Conservation (phyloP, 1,140 invertebrate species). For the Bombus turneri region DNA sequence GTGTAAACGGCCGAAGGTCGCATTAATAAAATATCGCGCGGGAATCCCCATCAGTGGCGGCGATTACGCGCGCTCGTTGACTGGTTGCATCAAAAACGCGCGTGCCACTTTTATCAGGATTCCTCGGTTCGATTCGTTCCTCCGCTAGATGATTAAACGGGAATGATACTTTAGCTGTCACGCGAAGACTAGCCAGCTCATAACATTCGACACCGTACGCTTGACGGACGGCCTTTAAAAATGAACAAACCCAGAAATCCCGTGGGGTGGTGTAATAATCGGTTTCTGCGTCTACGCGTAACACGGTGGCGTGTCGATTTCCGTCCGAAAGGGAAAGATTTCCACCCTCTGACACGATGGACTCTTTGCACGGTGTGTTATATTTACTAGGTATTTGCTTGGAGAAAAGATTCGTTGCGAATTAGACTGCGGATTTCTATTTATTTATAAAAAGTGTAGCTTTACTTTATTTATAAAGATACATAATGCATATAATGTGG, state of each 20-base stretch:
- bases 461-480: too few relatives aligned
- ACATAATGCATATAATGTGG: too few relatives aligned
- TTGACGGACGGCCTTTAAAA: constrained; percentile 25
- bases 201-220: background rate
- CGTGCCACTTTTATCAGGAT: background rate
- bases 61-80: constrained; percentile 6
- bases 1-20: background rate
- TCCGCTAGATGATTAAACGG: background rate
- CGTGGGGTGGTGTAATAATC: constrained; percentile 33
- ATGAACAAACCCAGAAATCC: constrained; percentile 25
- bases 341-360: background rate
- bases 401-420: too few relatives aligned
- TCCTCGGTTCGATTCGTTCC: background rate
- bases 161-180: constrained; percentile 1
- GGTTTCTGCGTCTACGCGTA: constrained; percentile 33
- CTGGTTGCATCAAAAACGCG: background rate
- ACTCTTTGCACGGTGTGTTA: background rate
- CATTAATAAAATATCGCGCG: constrained; percentile 15
- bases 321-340: background rate
- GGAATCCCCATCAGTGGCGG: background rate
- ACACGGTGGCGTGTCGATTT: constrained; percentile 44
- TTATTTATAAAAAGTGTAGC: too few relatives aligned
- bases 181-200: background rate
- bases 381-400: too few relatives aligned
- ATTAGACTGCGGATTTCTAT: too few relatives aligned